Evolutionary conservation across 2,888 invertebrate genomes (phyloP), one percentile per base, ranked within the genome.

Genomic region (Ectobius pallidus): DNA sequence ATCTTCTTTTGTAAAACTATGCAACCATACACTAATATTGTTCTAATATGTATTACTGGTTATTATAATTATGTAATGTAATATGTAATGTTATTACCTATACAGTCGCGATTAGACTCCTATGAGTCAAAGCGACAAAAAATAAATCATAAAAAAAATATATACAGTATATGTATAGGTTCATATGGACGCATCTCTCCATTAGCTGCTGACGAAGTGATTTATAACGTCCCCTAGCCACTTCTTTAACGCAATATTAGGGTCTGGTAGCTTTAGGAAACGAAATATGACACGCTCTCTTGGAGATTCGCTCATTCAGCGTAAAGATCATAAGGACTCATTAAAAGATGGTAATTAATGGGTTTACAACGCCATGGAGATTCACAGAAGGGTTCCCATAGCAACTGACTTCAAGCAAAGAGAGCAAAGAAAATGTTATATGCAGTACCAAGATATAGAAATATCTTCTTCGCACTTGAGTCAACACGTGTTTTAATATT

Each of bases 341-440:
- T 46, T 46, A 46, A 46, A 46, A 46, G 46, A 46, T 46, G 46
- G 20, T 46, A 46, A 46, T 46, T 46, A 46, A 46, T 46, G 46
- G 18, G 46, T 46, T 18, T 46, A 46, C 6, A 46, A 46, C 46
- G n/a, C 46, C 18, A 20, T 46, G 18, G 46, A 46, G 46, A 46
- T 20, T 18, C n/a, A 18, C 7, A 7, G 20, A 46, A 46, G 46
- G 18, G 46, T 46, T 46, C 1, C 46, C 20, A 18, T 46, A n/a
- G 46, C 18, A 46, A 46, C 46, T 6, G 46, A n/a, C 18, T 46
- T 1, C 18, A 20, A n/a, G 46, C 9, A 20, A 6, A 46, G 46
- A 2, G 4, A 46, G 18, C 6, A 46, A 46, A 46, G 6, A 46
- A 46, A n/a, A 6, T n/a, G 46, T 18, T 6, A n/a, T 20, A n/a